Percentiles rank a stretch among this genome's conserved stretches.
Evolutionary conservation across 2,113 vertebrate species (phyloP).

Genomic region (Podiceps cristatus): DNA sequence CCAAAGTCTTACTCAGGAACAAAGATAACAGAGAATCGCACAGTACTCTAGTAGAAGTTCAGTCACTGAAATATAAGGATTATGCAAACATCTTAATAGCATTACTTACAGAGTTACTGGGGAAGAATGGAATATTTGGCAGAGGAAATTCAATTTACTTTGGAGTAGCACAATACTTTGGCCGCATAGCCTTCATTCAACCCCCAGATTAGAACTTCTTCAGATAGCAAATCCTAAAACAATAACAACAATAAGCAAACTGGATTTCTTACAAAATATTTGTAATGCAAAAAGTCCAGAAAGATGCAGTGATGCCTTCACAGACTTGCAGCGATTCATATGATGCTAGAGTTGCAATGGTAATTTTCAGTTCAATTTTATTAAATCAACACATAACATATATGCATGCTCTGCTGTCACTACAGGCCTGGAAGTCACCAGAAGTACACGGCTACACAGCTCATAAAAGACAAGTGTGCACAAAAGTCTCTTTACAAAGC

Average conservation of each 20-base stretch:
- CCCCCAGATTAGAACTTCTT: background rate
- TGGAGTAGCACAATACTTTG: background rate
- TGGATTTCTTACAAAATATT: background rate
- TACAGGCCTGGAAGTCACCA: background rate
- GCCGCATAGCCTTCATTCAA: background rate
- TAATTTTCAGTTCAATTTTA: background rate
- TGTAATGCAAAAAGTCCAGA: background rate
- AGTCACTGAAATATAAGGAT: background rate
- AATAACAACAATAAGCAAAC: background rate
- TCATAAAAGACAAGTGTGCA: background rate
- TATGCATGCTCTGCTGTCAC: background rate
- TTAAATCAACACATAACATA: background rate
- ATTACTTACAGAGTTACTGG: constrained; percentile 1
- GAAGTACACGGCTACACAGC: background rate
- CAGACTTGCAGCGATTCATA: background rate
- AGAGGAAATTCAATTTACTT: constrained; percentile 7
- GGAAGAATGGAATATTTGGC: background rate
- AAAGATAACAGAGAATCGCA: background rate
- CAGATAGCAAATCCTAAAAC: background rate
- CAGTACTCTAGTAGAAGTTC: background rate
- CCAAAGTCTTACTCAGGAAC: background rate
- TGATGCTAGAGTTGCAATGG: background rate
- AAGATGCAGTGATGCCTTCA: background rate
- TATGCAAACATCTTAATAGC: background rate
- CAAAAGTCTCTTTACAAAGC: background rate